Base-by-base conservation (phyloP, 2,888 invertebrate genomes). In the Pseudococcus longispinus region DNA sequence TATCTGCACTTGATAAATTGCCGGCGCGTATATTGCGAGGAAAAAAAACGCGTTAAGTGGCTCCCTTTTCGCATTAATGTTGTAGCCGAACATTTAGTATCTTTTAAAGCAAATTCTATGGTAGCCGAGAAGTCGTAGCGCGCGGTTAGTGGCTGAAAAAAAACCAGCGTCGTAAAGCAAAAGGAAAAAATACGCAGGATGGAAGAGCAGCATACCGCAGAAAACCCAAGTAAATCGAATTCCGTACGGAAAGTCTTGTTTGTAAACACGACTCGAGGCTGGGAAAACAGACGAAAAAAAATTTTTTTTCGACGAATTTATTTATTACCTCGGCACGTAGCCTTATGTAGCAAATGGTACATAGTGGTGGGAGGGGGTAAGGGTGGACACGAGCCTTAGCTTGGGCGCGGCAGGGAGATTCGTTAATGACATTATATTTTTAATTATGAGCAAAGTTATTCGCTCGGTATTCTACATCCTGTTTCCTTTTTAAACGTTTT, bases 51-150 rank as follows among this genome's bases (percentile, higher is more conserved):
- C 77, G 77, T 80, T 80, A 80, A 80, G 77, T 80, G 77, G 77
- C 77, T 80, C 77, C 77, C 77, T 42, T 42, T 80, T 80, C 77
- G 77, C 77, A 80, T 80, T 80, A 80, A 80, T 80, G 77, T 80
- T 80, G 77, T 80, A 80, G 42, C 42, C 42, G 42, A 80, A 80
- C 77, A 80, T 80, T 80, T 80, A 80, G 77, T 80, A 80, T 80
- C 77, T 80, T 80, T 80, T 80, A 80, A 80, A 42, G 29, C 77
- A 42, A 80, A 80, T 80, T 80, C 77, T 29, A 46, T 11, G 13
- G 46, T 46, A 15, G 65, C 65, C 77, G 77, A 42, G 77, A 80
- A 80, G 42, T 9, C 42, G n/a, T 37, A 15, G 15, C 8, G 77
- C 37, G 77, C 37, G 77, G 32, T 80, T 80, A 20, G n/a, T 80